phyloP scores from a whole-genome alignment of 1,140 invertebrate genomes.

The Drosophila punjabiensis region DNA sequence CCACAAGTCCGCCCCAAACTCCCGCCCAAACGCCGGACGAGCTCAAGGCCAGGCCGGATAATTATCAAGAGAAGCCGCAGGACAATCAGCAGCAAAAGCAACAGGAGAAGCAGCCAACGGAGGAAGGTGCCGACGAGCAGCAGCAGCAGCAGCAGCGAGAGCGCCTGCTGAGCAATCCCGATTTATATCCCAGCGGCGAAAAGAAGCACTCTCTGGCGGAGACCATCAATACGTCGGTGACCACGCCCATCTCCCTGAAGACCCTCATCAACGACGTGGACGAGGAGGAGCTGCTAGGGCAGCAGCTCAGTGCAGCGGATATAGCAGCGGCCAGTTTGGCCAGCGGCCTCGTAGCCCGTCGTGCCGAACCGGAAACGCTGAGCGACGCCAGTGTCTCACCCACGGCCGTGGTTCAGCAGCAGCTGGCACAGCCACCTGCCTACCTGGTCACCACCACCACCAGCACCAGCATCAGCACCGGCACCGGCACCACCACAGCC shows the following conservation, averaged over 20 bases:
- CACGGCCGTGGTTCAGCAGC: constrained; percentile 58
- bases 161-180: constrained; percentile 24
- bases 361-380: constrained; percentile 77
- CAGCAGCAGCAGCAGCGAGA: constrained; percentile 38
- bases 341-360: constrained; percentile 73
- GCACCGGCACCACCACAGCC: constrained; percentile 7
- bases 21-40: constrained; percentile 75
- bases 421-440: constrained; percentile 23
- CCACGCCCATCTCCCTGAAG: constrained; percentile 80
- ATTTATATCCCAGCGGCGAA: constrained; percentile 27
- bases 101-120: neutral
- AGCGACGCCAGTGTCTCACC: constrained; percentile 82
- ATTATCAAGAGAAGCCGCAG: constrained; percentile 10
- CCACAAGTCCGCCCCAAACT: constrained; percentile 85
- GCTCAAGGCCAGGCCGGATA: constrained; percentile 44
- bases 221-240: constrained; percentile 77
- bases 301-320: constrained; percentile 72
- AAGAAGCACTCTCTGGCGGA: constrained; percentile 81
- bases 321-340: constrained; percentile 78
- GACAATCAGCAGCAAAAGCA: constrained; percentile 11
- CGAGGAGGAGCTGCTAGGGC: constrained; percentile 66
- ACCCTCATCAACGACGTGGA: constrained; percentile 82
- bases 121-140: constrained; percentile 16
- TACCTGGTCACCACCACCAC: constrained; percentile 3
- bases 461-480: constrained; percentile 7